phyloP scores from a whole-genome alignment of 2,797 vertebrate species.

The Lagodon rhomboides region DNA sequence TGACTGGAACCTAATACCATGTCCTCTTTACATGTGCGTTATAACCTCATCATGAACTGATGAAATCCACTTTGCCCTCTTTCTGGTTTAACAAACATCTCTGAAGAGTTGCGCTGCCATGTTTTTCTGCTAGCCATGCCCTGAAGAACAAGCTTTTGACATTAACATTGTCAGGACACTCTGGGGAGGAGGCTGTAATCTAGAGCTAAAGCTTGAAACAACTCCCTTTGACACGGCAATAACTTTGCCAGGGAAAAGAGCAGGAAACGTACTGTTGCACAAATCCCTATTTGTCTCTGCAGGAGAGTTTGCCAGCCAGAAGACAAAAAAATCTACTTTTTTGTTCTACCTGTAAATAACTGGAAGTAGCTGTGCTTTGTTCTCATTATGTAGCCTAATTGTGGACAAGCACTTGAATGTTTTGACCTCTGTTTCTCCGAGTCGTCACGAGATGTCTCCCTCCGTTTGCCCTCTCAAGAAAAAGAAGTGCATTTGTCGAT shows the following conservation, averaged over 20 bases:
- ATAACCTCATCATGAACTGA: conserved; percentile 72
- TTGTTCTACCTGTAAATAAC: conserved; percentile 35
- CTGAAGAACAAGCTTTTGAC: conserved; percentile 82
- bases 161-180: conserved; percentile 78
- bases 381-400: conserved; percentile 61
- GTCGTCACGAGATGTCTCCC: conserved; percentile 42
- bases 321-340: neutral
- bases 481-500: conserved; percentile 63
- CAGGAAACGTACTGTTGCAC: conserved; percentile 48
- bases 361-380: conserved; percentile 25
- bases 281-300: conserved; percentile 34
- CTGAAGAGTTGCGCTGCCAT: conserved; percentile 69
- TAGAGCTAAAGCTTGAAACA: conserved; percentile 65
- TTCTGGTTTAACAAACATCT: conserved; percentile 71
- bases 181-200: conserved; percentile 62
- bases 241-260: conserved; percentile 51
- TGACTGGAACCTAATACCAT: conserved; percentile 64
- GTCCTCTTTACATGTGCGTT: conserved; percentile 56
- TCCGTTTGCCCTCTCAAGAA: conserved; percentile 42
- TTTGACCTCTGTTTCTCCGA: conserved; percentile 48
- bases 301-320: conserved; percentile 14
- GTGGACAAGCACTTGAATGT: conserved; percentile 28
- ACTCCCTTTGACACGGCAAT: conserved; percentile 59
- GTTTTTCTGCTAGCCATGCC: conserved; percentile 67
- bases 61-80: conserved; percentile 72